Conservation (phyloP, 2,888 invertebrate genomes). For the Cremastinae sp. region DNA sequence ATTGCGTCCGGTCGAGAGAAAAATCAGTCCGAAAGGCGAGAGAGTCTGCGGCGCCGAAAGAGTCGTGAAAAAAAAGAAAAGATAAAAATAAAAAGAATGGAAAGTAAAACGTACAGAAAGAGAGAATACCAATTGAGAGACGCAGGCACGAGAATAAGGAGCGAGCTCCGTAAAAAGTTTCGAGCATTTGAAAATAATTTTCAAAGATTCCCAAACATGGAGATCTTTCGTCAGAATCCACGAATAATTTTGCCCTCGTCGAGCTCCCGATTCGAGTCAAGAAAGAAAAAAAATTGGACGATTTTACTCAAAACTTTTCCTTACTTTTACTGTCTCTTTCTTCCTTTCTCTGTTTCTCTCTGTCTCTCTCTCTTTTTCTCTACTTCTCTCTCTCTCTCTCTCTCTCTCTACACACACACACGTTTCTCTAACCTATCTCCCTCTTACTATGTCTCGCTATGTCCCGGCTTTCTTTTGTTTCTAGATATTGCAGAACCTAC, state of each 20-base stretch:
- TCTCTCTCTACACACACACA: slow-evolving; percentile 72
- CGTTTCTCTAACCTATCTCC: slow-evolving; percentile 78
- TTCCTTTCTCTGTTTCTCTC: slow-evolving; percentile 65
- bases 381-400: slow-evolving; percentile 69
- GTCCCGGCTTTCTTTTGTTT: slow-evolving; percentile 89
- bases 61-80: slow-evolving; percentile 10
- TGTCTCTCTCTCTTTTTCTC: slow-evolving; percentile 61
- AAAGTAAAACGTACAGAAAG: slow-evolving; percentile 48
- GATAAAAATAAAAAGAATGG: neutral
- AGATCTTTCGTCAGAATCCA: slow-evolving; percentile 10
- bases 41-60: slow-evolving; percentile 20
- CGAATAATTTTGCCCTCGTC: slow-evolving; percentile 1
- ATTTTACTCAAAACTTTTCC: slow-evolving; percentile 25
- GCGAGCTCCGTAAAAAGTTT: neutral
- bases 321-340: slow-evolving; percentile 55
- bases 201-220: neutral
- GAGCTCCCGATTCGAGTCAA: slow-evolving; percentile 38
- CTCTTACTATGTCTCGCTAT: slow-evolving; percentile 89
- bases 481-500: slow-evolving; percentile 99
- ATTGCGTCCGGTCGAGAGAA: neutral
- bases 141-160: slow-evolving; percentile 26
- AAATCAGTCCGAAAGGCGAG: slow-evolving; percentile 9
- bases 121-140: slow-evolving; percentile 51
- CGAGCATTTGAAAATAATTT: slow-evolving; percentile 10
- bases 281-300: slow-evolving; percentile 28